Evolutionary conservation across 2,888 invertebrate species (phyloP).

Genomic region (Palloptera scutellata): DNA sequence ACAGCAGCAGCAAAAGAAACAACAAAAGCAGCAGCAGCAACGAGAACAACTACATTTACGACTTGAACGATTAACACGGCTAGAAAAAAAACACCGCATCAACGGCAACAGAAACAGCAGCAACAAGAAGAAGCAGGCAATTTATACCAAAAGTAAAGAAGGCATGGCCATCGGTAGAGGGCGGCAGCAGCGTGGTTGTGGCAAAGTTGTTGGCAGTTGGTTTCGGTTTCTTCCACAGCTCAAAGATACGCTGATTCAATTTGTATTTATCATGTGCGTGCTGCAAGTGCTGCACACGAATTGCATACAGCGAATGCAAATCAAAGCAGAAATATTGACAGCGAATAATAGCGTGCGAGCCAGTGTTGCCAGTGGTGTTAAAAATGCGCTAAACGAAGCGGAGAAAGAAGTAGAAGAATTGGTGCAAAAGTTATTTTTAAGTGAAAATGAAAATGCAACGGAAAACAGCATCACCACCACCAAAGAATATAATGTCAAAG

Average conservation of each 20-base stretch:
- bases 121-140: constrained; percentile 10
- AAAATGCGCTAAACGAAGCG: not conserved
- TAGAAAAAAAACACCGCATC: constrained; percentile 8
- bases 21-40: constrained; percentile 33
- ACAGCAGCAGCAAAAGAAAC: constrained; percentile 27
- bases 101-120: constrained; percentile 16
- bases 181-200: constrained; percentile 34
- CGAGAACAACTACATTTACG: constrained; percentile 25
- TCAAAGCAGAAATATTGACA: constrained; percentile 15
- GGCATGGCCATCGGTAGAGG: constrained; percentile 52
- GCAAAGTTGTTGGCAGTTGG: constrained; percentile 42
- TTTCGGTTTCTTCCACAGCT: constrained; percentile 47
- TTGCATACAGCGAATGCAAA: constrained; percentile 16
- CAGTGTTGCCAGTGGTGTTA: not conserved
- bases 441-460: constrained; percentile 15
- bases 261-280: constrained; percentile 44
- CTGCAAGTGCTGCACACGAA: constrained; percentile 34
- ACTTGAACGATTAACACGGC: not conserved
- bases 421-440: constrained; percentile 7
- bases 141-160: constrained; percentile 15
- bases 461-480: constrained; percentile 8
- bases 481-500: constrained; percentile 39
- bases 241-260: constrained; percentile 49
- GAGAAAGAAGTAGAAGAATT: constrained; percentile 3
- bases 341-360: not conserved